Conservation (phyloP, 2,888 invertebrate genomes). For the Eilema sororculum region DNA sequence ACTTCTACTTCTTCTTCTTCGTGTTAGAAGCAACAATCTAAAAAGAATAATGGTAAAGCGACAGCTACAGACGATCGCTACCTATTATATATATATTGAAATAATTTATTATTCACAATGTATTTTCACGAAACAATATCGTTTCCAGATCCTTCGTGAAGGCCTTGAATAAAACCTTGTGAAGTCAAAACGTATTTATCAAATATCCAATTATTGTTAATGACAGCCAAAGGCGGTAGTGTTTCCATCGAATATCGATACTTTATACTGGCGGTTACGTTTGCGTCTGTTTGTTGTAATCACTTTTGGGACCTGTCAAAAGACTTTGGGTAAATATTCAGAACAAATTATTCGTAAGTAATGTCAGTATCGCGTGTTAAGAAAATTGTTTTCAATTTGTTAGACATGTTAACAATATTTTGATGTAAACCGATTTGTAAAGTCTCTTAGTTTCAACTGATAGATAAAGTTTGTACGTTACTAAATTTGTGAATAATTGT, state of each 20-base stretch:
- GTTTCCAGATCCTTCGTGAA: neutral
- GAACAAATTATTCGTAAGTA: neutral
- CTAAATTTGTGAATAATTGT: neutral
- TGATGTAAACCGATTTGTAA: neutral
- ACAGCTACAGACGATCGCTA: no score
- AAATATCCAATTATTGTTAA: conserved; percentile 12
- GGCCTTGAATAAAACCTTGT: neutral
- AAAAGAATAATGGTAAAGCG: no score
- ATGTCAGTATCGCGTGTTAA: conserved; percentile 6
- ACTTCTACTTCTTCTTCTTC: no score
- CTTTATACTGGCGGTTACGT: neutral
- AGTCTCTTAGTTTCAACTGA: neutral
- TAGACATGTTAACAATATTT: neutral
- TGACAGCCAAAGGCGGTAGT: neutral
- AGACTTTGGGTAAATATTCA: conserved; percentile 1
- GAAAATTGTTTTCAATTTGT: neutral
- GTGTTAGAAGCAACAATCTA: no score
- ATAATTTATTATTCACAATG: neutral
- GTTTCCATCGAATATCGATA: neutral
- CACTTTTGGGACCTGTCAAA: neutral
- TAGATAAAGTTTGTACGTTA: neutral
- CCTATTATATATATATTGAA: neutral
- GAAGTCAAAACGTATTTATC: neutral
- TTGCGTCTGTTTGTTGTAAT: conserved; percentile 1
- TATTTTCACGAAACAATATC: neutral